Percentiles rank a stretch among this genome's conserved stretches.
phyloP scores from a whole-genome alignment of 2,113 vertebrate species.

The Nerophis lumbriciformis region DNA sequence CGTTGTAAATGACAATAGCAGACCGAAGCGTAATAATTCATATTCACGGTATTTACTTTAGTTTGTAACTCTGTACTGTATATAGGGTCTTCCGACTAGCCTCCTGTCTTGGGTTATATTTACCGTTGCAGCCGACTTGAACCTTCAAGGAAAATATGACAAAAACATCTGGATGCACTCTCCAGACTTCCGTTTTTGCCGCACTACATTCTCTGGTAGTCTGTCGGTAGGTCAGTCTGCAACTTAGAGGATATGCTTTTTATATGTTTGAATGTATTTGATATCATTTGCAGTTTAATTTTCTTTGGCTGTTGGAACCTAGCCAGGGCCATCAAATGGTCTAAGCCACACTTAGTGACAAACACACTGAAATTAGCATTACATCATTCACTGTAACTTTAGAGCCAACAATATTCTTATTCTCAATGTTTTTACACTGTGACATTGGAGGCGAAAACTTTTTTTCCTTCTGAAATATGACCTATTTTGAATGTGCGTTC shows the following conservation, averaged over 20 bases:
- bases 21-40: not conserved
- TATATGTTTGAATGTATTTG: not conserved
- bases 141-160: constrained; percentile 59
- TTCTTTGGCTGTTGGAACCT: not conserved
- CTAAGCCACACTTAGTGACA: constrained; percentile 13
- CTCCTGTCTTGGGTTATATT: constrained; percentile 42
- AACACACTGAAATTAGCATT: constrained; percentile 18
- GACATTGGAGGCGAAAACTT: not conserved
- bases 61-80: not conserved
- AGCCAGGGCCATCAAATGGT: constrained; percentile 16
- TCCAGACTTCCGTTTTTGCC: constrained; percentile 34
- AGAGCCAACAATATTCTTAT: constrained; percentile 4
- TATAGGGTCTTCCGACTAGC: constrained; percentile 13
- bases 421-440: not conserved
- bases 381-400: constrained; percentile 17
- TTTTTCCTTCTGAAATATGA: constrained; percentile 8
- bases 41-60: not conserved
- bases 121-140: constrained; percentile 39
- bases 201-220: constrained; percentile 16
- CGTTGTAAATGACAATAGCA: not conserved
- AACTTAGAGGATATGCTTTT: constrained; percentile 15
- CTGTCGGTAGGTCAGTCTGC: constrained; percentile 2
- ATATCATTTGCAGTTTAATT: not conserved
- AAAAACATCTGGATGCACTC: constrained; percentile 55
- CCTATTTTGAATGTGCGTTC: constrained; percentile 5